Conservation (phyloP, 1,140 invertebrate species). For the Hyles euphorbiae region DNA sequence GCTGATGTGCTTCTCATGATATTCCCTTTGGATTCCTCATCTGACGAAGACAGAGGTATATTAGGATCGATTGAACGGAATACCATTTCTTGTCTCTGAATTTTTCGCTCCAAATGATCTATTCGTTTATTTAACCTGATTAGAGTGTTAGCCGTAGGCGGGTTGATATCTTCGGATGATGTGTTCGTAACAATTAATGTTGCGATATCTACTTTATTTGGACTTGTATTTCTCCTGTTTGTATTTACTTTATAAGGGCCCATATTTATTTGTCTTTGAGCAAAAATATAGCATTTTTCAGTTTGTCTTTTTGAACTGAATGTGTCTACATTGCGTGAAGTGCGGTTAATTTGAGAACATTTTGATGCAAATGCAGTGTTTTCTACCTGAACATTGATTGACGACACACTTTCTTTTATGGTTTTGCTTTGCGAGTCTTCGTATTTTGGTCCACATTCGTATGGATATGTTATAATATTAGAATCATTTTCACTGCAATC, state of each 20-base stretch:
- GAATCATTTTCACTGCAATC: constrained; percentile 39
- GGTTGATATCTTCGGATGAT: constrained; percentile 33
- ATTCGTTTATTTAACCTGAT: constrained; percentile 50
- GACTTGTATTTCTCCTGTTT: constrained; percentile 26
- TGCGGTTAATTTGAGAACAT: constrained; percentile 32
- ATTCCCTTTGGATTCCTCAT: constrained; percentile 43
- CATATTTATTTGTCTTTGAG: constrained; percentile 44
- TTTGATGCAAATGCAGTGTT: constrained; percentile 32
- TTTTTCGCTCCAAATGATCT: constrained; percentile 55
- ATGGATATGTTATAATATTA: constrained; percentile 26
- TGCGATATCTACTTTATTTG: constrained; percentile 43
- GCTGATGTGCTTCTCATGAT: constrained; percentile 30
- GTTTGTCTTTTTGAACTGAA: constrained; percentile 23
- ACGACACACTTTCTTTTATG: constrained; percentile 24
- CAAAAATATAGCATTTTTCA: constrained; percentile 52
- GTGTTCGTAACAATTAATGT: constrained; percentile 42
- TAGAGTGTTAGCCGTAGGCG: constrained; percentile 29
- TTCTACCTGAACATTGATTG: constrained; percentile 28
- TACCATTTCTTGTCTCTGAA: constrained; percentile 59
- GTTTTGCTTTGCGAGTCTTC: constrained; percentile 25
- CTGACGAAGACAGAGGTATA: constrained; percentile 43
- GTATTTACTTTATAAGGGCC: constrained; percentile 40
- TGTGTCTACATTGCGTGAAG: constrained; percentile 18
- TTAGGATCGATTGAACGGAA: constrained; percentile 48
- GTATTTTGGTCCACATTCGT: constrained; percentile 22